Evolutionary conservation across 37 sponge, comb jelly and placozoan species (phyloP).

Genomic region (Tethya wilhelma): DNA sequence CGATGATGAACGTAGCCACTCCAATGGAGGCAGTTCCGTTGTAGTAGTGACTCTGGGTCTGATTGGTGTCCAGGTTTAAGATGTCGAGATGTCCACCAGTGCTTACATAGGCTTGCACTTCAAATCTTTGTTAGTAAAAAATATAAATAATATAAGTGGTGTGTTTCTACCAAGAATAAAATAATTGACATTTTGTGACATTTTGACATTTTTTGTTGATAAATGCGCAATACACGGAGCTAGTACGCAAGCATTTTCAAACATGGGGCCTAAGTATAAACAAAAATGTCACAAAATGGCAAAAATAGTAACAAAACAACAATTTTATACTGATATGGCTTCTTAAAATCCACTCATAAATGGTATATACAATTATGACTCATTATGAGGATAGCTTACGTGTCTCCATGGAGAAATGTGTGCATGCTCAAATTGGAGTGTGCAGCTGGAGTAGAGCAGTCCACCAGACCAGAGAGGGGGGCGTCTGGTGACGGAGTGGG

Average conservation of each 20-base stretch:
- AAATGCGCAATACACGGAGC: no score
- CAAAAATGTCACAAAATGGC: no score
- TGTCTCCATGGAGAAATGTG: constrained; percentile 81
- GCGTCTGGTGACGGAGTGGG: constrained; percentile 24
- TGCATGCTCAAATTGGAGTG: constrained; percentile 17
- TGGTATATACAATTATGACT: background rate
- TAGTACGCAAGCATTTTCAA: no score
- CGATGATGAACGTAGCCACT: constrained; percentile 39
- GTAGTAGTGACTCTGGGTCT: constrained; percentile 61
- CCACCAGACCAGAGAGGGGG: constrained; percentile 17
- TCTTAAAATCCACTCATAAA: no score
- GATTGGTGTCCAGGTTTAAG: constrained; percentile 51
- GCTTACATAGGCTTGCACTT: background rate
- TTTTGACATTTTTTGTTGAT: no score
- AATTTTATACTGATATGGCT: no score
- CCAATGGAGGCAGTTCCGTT: constrained; percentile 32
- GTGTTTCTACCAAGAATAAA: no score
- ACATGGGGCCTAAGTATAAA: no score
- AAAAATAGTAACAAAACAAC: no score
- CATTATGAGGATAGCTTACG: constrained; percentile 17
- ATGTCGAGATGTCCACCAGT: constrained; percentile 78
- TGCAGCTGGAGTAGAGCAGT: constrained; percentile 19
- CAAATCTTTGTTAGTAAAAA: constrained; percentile 16
- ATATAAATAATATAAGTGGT: no score
- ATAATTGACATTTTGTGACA: no score